These are phyloP conservation scores for Danaus melanippus DNA, from an alignment of 1,140 invertebrate genomes.

Conservation along the genomic window DNA sequence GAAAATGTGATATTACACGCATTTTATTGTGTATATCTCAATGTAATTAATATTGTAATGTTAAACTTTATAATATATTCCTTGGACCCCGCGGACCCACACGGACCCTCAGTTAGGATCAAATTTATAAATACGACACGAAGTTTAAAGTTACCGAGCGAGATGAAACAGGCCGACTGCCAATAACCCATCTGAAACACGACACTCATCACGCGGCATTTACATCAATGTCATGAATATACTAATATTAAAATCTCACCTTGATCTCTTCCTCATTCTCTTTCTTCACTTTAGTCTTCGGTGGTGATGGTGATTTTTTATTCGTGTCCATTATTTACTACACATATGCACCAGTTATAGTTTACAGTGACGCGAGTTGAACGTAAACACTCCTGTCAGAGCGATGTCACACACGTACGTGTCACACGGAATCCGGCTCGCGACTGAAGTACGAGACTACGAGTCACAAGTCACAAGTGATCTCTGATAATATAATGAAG, in stretches of 20 bases:
- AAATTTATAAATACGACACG: constrained; percentile 68
- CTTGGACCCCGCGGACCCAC: constrained; percentile 42
- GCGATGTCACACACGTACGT: constrained; percentile 17
- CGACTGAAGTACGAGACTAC: constrained; percentile 34
- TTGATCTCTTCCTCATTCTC: constrained; percentile 72
- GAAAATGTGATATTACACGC: constrained; percentile 71
- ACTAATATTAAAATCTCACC: constrained; percentile 36
- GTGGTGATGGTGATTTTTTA: constrained; percentile 28
- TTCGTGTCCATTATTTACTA: too few species aligned
- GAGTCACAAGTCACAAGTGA: too few species aligned
- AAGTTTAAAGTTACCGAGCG: constrained; percentile 50
- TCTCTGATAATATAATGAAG: too few species aligned
- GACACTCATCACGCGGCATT: constrained; percentile 50
- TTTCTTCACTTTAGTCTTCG: constrained; percentile 63
- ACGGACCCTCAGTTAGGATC: constrained; percentile 41
- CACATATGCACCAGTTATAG: too few species aligned
- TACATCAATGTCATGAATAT: constrained; percentile 38
- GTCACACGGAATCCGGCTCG: constrained; percentile 29
- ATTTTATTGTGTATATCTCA: constrained; percentile 70
- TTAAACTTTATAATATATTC: constrained; percentile 66
- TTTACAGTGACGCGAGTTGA: constrained; percentile 16
- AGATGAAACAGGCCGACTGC: constrained; percentile 54
- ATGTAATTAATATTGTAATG: constrained; percentile 70
- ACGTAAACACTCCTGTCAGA: constrained; percentile 47
- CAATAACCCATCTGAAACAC: constrained; percentile 49